phyloP scores from a whole-genome alignment of 2,797 vertebrate genomes.

The Leuciscus waleckii region DNA sequence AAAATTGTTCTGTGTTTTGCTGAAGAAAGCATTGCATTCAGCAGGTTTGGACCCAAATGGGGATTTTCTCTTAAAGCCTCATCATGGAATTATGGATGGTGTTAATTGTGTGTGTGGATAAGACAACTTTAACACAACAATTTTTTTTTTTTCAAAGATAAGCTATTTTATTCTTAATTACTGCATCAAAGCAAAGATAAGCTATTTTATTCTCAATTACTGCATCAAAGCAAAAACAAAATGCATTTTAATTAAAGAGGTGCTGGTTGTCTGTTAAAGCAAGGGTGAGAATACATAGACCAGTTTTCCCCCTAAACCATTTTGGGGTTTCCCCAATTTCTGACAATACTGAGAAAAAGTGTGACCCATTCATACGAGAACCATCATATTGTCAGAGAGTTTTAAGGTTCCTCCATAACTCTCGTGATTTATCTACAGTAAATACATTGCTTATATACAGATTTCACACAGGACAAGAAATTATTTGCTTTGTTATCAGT shows the following conservation, averaged over 20 bases:
- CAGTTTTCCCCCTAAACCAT: not conserved
- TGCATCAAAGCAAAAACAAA: constrained; percentile 28
- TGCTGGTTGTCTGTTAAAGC: constrained; percentile 9
- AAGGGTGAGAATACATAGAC: not conserved
- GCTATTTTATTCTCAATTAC: constrained; percentile 29
- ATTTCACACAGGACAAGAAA: constrained; percentile 56
- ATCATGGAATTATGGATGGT: not conserved
- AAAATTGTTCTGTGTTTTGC: not conserved
- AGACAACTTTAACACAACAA: not conserved
- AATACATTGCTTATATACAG: constrained; percentile 77
- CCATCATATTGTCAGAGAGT: not conserved
- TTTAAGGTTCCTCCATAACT: constrained; percentile 9
- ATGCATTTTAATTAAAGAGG: not conserved
- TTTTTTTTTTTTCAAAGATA: not conserved
- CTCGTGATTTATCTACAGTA: constrained; percentile 75
- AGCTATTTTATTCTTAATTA: constrained; percentile 31
- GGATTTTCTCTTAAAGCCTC: not conserved
- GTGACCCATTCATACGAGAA: constrained; percentile 20
- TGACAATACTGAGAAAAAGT: constrained; percentile 5
- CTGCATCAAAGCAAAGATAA: constrained; percentile 28
- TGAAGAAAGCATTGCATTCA: not conserved
- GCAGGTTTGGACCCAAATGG: not conserved
- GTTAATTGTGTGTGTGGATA: not conserved
- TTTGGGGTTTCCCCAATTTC: not conserved
- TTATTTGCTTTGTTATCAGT: constrained; percentile 48